Evolutionary conservation across 1,140 invertebrate species (phyloP).

Genomic region (Lutraria rhynchaena): DNA sequence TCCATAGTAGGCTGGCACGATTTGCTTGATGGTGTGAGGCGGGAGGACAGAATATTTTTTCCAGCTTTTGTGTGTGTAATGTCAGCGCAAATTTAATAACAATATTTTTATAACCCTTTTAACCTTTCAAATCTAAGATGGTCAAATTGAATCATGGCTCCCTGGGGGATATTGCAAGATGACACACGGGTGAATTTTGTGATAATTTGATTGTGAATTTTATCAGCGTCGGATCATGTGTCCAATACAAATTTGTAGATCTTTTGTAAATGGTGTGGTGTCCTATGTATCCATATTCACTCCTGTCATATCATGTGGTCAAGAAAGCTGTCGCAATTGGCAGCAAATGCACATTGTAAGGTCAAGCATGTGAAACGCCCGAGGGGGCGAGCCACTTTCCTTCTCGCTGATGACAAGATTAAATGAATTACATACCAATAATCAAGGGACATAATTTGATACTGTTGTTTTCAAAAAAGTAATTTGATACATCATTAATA

Average conservation of each 20-base stretch:
- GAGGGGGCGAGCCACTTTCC: too few relatives aligned
- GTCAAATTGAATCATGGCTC: neutral
- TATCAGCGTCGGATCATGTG: conserved; percentile 2
- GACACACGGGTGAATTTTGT: neutral
- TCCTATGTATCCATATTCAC: conserved; percentile 1
- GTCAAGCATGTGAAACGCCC: neutral
- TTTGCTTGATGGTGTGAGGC: too few relatives aligned
- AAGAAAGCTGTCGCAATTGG: conserved; percentile 3
- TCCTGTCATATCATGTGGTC: conserved; percentile 3
- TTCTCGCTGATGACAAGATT: too few relatives aligned
- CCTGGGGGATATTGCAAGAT: neutral
- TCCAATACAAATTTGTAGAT: conserved; percentile 21
- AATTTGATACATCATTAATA: too few relatives aligned
- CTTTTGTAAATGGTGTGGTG: conserved; percentile 20
- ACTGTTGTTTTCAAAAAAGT: too few relatives aligned
- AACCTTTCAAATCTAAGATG: neutral
- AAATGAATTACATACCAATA: too few relatives aligned
- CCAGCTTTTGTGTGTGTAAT: neutral
- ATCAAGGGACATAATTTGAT: too few relatives aligned
- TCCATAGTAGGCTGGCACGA: too few relatives aligned
- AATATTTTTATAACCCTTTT: conserved; percentile 29
- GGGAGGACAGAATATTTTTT: too few relatives aligned
- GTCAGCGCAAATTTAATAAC: conserved; percentile 29
- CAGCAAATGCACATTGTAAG: neutral
- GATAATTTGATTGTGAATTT: conserved; percentile 30